Evolutionary conservation across 1,140 invertebrate species (phyloP), one percentile per base, ranked within the genome.

Genomic region (Diploscapter pachys): DNA sequence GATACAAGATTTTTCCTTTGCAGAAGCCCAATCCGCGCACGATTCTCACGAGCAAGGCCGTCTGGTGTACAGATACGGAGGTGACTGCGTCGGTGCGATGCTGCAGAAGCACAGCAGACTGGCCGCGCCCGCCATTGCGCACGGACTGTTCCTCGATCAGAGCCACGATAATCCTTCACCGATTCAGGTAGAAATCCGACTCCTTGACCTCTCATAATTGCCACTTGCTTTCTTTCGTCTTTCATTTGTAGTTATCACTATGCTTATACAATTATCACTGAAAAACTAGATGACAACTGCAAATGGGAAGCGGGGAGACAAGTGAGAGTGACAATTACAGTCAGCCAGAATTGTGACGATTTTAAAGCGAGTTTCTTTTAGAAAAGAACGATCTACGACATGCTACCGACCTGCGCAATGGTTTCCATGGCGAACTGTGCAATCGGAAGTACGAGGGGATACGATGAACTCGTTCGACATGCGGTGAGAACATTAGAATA

Each of bases 91-190:
- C 2, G 96, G 96, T 48, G 92, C 93, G 2, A 96, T 98, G 85
- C 89, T 91, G 71, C 91, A 91, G 77, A 89, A 87, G 52, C 80
- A 90, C 55, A 87, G 88, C 11, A 76, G 86, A 4, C 91, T 91
- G 51, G 87, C 96, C n/a, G 88, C 90, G n/a, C 91, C 93, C 6
- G 87, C 88, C 64, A 90, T 96, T 72, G 93, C 95, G 4, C 95
- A 96, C 88, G 96, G 96, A 5, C 85, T 99, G 5, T 95, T 99
- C 82, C 88, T 95, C 78, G 97, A 99, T 88, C 89, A 92, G 80
- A 98, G 96, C 8, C 96, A 99, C 87, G 96, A 99, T 86, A 99
- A 99, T 89, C 92, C 92, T 1, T 92, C 91, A 81, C 93, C 94
- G 0, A 87, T 89, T 72, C 75, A 86, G 83, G 88, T 88, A 80